Base-by-base conservation (phyloP, 1,140 invertebrate species). In the Acyrthosiphon pisum region DNA sequence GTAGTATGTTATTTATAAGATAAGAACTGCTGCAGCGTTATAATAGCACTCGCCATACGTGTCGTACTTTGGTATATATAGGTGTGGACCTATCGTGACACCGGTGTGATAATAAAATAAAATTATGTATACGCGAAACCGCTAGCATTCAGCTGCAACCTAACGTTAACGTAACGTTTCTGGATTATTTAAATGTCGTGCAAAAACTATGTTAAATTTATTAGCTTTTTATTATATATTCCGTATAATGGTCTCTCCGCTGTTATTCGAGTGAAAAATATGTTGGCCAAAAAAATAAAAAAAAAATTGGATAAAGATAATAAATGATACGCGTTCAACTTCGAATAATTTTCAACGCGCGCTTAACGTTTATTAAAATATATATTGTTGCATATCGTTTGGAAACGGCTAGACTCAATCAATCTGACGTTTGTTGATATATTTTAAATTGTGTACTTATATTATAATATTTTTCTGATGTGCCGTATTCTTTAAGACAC, bases 1-100 rank as follows among this genome's bases (percentile, higher is more conserved):
- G n/a, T n/a, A 22, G 86, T 18, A 30, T 37, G 87, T 37, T 89
- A 87, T 89, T 89, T 89, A 89, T 89, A 89, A 53, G 46, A 89
- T 53, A 89, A 89, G 20, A 89, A 89, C 44, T 87, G 9, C 23
- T 83, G 20, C 41, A 14, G 6, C n/a, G n/a, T 8, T 48, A 48
- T 68, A 84, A n/a, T 50, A 48, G 23, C 9, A 53, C 46, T 68
- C 2, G 48, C n/a, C n/a, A 8, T 35, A 89, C 87, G 48, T 89
- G 48, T 53, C 35, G 48, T 89, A 89, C n/a, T 88, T 89, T 46
- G 83, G 83, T 46, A 46, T 41, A 46, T 41, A 76, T 84, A 84
- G 41, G 35, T 41, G 46, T 22, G 30, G 7, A 35, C 22, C 87
- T 89, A 23, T 30, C 18, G 86, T 48, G 44, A 50, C 30, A 76